Percentiles rank a stretch among this genome's conserved stretches.
These are phyloP conservation scores for Astreopora myriophthalma DNA, from an alignment of 64 coral and sea anemone genomes.

Conservation along the genomic window DNA sequence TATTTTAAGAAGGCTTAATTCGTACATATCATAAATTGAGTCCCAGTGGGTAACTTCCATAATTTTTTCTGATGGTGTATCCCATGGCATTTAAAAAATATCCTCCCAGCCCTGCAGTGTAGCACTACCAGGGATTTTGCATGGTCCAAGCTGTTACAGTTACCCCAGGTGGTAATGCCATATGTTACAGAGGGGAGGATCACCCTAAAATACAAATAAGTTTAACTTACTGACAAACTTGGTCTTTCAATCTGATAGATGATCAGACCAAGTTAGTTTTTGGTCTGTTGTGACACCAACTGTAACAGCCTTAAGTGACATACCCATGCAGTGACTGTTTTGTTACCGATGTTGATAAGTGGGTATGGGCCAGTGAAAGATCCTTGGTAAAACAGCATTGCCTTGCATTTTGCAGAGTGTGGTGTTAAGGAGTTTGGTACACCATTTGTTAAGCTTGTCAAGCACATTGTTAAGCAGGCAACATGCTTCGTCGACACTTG, in stretches of 20 bases:
- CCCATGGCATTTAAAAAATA: neutral
- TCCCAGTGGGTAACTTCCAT: neutral
- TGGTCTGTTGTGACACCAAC: too few species aligned
- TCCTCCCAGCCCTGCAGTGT: neutral
- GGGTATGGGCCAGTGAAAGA: neutral
- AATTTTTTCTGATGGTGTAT: neutral
- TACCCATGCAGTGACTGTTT: neutral
- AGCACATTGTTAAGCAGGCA: neutral
- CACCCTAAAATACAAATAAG: too few species aligned
- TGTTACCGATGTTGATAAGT: neutral
- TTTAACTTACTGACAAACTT: too few species aligned
- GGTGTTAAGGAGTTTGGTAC: neutral
- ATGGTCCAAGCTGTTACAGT: neutral
- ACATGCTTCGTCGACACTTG: neutral
- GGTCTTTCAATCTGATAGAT: too few species aligned
- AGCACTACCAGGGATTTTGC: neutral
- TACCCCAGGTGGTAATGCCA: neutral
- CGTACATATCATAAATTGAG: neutral
- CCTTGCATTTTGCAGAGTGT: slow-evolving; percentile 2
- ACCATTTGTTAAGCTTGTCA: neutral
- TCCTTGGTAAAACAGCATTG: neutral
- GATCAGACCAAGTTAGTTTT: too few species aligned
- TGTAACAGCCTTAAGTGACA: neutral
- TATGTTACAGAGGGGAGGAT: neutral
- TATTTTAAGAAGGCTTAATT: neutral